A percentile compares a stretch with the other conserved stretches of the same genome.
phyloP scores from a whole-genome alignment of 2,797 vertebrate species.

The Microcaecilia unicolor region DNA sequence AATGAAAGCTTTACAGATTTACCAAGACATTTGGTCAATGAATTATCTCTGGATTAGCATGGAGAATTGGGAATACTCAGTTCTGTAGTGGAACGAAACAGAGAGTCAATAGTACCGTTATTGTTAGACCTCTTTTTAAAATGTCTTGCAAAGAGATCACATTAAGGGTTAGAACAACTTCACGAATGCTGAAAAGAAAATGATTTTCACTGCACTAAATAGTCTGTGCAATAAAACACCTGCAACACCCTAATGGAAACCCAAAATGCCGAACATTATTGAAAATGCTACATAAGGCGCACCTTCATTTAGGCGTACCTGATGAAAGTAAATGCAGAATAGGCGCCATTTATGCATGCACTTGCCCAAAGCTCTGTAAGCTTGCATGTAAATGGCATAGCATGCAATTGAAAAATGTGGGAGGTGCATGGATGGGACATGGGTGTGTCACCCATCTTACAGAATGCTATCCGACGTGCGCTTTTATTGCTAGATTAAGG shows the following conservation, averaged over 20 bases:
- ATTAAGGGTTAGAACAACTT: slow-evolving; percentile 17
- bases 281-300: too few relatives aligned
- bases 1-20: slow-evolving; percentile 35
- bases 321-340: too few relatives aligned
- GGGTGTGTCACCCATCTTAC: too few relatives aligned
- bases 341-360: too few relatives aligned
- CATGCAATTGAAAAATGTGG: too few relatives aligned
- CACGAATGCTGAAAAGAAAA: slow-evolving; percentile 3
- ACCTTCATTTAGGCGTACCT: too few relatives aligned
- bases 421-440: too few relatives aligned
- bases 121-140: slow-evolving; percentile 28
- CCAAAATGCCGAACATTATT: too few relatives aligned
- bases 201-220: background rate
- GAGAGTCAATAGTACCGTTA: slow-evolving; percentile 37
- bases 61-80: slow-evolving; percentile 40
- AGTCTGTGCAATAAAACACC: slow-evolving; percentile 1
- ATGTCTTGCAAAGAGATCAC: slow-evolving; percentile 8
- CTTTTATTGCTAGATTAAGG: too few relatives aligned
- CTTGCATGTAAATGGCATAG: too few relatives aligned
- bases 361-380: too few relatives aligned
- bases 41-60: slow-evolving; percentile 36
- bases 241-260: background rate
- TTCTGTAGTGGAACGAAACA: slow-evolving; percentile 32
- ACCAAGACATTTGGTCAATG: slow-evolving; percentile 29
- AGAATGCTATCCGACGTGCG: too few relatives aligned